These are phyloP conservation scores for Drosophila demipolita DNA, from an alignment of 2,888 invertebrate species.

Conservation along the genomic window DNA sequence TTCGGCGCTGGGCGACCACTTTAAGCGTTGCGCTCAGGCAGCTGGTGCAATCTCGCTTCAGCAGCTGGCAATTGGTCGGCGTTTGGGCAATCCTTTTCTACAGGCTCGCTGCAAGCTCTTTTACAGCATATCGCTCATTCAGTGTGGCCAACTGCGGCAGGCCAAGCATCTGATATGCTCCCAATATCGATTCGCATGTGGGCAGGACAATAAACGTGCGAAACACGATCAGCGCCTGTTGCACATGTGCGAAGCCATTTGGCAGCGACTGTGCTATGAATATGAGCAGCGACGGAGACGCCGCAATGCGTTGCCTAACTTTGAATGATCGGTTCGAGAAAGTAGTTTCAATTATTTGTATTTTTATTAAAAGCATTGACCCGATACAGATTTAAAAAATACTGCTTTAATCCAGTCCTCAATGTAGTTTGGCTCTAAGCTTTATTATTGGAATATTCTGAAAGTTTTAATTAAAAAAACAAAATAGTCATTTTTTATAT, in stretches of 20 bases:
- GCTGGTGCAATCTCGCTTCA: conserved; percentile 95
- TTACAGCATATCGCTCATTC: conserved; percentile 94
- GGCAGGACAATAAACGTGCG: conserved; percentile 85
- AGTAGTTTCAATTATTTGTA: not conserved
- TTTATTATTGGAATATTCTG: not conserved
- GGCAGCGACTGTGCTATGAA: conserved; percentile 90
- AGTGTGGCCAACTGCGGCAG: conserved; percentile 89
- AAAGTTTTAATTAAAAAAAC: not conserved
- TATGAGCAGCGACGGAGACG: conserved; percentile 48
- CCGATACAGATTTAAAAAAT: not conserved
- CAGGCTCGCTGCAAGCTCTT: conserved; percentile 94
- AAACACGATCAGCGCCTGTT: conserved; percentile 88
- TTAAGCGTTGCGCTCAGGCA: conserved; percentile 91
- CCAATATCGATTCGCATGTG: conserved; percentile 86
- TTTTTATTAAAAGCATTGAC: not conserved
- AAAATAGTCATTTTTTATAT: not conserved
- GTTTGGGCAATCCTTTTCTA: conserved; percentile 92
- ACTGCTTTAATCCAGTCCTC: not conserved
- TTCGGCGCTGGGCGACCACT: conserved; percentile 96
- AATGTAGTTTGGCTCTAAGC: not conserved
- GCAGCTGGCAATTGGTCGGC: conserved; percentile 92
- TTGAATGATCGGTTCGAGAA: not conserved
- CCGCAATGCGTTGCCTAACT: not conserved
- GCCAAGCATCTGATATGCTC: conserved; percentile 88
- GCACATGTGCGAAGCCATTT: conserved; percentile 94